Evolutionary conservation across 2,888 invertebrate species (phyloP).

Genomic region (Trilocha varians): DNA sequence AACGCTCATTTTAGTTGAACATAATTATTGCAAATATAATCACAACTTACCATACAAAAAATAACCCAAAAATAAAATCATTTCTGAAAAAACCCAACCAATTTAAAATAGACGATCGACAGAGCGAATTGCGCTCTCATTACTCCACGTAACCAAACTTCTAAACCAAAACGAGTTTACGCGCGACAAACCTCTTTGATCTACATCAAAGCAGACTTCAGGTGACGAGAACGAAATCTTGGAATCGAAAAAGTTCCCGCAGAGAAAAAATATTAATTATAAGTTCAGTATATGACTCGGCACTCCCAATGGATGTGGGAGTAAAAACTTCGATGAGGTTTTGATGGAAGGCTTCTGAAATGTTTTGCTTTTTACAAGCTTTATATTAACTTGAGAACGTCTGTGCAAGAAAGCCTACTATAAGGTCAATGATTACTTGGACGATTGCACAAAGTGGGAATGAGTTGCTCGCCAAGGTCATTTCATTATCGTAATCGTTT

Average conservation of each 20-base stretch:
- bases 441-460: no score
- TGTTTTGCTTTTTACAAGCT: no score
- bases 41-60: no score
- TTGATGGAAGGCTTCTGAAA: background rate
- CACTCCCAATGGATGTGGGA: background rate
- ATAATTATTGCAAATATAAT: no score
- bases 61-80: no score
- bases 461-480: no score
- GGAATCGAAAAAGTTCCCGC: conserved; percentile 33
- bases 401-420: no score
- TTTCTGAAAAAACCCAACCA: background rate
- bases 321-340: background rate
- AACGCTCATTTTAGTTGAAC: no score
- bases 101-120: background rate
- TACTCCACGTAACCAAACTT: background rate
- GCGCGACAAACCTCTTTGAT: conserved; percentile 2
- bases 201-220: background rate
- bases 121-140: background rate
- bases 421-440: no score
- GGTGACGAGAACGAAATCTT: conserved; percentile 14
- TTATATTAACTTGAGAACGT: no score
- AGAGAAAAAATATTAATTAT: conserved; percentile 38
- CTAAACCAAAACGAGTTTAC: conserved; percentile 3
- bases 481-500: no score
- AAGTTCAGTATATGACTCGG: conserved; percentile 11